Base-by-base conservation (phyloP, 2,797 vertebrate species). In the Choloepus didactylus region DNA sequence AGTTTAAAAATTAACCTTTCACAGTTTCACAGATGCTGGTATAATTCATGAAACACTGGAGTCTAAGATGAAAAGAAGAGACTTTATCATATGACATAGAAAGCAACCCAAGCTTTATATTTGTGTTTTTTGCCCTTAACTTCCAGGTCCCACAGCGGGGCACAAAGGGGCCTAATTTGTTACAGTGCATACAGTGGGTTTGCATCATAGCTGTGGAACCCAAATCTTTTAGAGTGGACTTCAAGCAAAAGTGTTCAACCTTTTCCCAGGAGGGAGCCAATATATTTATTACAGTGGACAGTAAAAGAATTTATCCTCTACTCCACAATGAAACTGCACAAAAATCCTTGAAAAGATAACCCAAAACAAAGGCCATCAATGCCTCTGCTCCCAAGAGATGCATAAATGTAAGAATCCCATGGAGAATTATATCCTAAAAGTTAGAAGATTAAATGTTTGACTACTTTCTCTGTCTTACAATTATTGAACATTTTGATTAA, bases 401-500 rank as follows among this genome's bases (percentile, higher is more conserved):
- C 19, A 85, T 14, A 94, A 87, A 51, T 3, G 51, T 21, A 79
- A 62, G 35, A 51, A 5, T 38, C 6, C 9, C 16, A 46, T 85
- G 41, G 62, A 92, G 66, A 46, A 91, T 70, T 54, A 25, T 59
- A 4, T 66, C 35, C 21, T 29, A 79, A 60, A 2, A 21, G 12
- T 44, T 2, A 72, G 9, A 41, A 49, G 15, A 59, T 67, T 77
- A 46, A 66, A 89, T 75, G n/a, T 31, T 92, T 90, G 5, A 2
- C 5, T 19, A 83, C 29, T 44, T 70, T 49, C 27, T 86, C n/a
- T 80, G 3, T 73, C 2, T 11, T 64, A 60, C 0, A 87, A 41
- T 75, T 90, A 80, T n/a, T 35, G 27, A 73, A 77, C 46, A 8
- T 62, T 82, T 90, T 90, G 4, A 96, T 92, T 83, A 59, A 41